Base-by-base conservation (phyloP, 2,888 invertebrate species). In the Ochropleura plecta region DNA sequence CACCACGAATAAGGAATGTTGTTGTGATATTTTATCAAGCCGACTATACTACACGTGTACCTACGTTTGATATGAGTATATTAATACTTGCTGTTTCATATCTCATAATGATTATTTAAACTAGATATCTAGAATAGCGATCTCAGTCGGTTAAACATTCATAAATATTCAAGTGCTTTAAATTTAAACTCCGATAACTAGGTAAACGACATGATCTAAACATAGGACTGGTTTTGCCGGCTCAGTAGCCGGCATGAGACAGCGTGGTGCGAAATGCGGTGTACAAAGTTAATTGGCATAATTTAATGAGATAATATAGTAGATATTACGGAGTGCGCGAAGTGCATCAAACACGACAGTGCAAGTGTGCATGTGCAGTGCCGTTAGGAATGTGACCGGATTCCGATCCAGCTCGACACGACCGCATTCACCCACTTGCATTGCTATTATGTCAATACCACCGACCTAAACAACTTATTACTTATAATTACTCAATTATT, bases 331-430 rank as follows among this genome's bases (percentile, higher is more conserved):
- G 9, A 83, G 82, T 86, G 85, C 78, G 84, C 89, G 86, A 84
- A 89, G 89, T 91, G 90, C 90, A 92, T 92, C 89, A 90, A 92
- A 90, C 87, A 89, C 91, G 91, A 90, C 91, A 92, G 93, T 91
- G 93, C 93, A 92, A 93, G 92, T 93, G 93, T 91, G 89, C 55
- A 83, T 93, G 93, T 91, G 89, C 55, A 83, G 77, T 90, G 90
- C 94, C 92, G 94, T 93, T 95, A 94, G 94, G 94, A 93, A 95
- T 94, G 94, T 90, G 93, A 93, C 94, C 93, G 93, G 95, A 95
- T 94, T 95, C 93, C 94, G 82, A 90, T 88, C 89, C 90, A 88
- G 89, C 88, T 88, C 89, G 84, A 85, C 91, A 88, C 88, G 88
- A 88, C 91, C 88, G 90, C 92, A 90, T 91, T 93, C 91, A 91